These are phyloP conservation scores for Mythimna vitellina DNA, from an alignment of 2,888 invertebrate genomes.

Conservation along the genomic window DNA sequence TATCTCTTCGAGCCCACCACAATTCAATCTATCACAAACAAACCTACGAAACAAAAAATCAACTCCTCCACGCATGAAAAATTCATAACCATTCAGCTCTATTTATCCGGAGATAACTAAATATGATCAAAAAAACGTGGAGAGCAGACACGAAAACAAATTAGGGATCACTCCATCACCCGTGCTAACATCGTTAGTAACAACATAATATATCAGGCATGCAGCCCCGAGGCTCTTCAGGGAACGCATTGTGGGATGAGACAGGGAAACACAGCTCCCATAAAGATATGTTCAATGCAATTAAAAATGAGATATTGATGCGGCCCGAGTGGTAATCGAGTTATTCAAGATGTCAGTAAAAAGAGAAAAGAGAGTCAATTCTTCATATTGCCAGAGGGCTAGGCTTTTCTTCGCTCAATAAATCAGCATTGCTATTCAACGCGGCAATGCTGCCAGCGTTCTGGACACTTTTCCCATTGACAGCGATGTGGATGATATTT, in stretches of 20 bases:
- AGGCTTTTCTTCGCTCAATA: too few relatives aligned
- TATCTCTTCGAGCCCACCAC: background rate
- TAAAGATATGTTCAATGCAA: constrained; percentile 36
- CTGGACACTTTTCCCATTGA: too few relatives aligned
- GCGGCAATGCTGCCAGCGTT: too few relatives aligned
- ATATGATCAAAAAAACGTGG: constrained; percentile 52
- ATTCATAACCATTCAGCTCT: constrained; percentile 54
- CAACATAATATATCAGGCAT: constrained; percentile 56
- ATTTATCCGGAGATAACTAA: constrained; percentile 45
- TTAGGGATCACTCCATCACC: constrained; percentile 63
- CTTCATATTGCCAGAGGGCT: too few relatives aligned
- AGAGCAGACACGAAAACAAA: constrained; percentile 51
- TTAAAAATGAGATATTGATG: constrained; percentile 7
- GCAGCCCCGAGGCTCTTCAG: constrained; percentile 51
- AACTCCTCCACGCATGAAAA: constrained; percentile 42
- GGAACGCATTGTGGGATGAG: constrained; percentile 10
- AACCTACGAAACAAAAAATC: constrained; percentile 28
- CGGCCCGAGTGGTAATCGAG: background rate
- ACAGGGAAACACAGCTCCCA: constrained; percentile 22
- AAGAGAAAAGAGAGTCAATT: too few relatives aligned
- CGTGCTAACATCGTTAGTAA: constrained; percentile 56
- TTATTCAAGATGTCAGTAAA: too few relatives aligned
- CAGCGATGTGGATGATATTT: too few relatives aligned
- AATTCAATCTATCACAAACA: constrained; percentile 26
- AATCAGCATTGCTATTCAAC: too few relatives aligned